A percentile compares a stretch with the other conserved stretches of the same genome.
phyloP scores from a whole-genome alignment of 2,113 vertebrate genomes.

The Ibidorhyncha struthersii region DNA sequence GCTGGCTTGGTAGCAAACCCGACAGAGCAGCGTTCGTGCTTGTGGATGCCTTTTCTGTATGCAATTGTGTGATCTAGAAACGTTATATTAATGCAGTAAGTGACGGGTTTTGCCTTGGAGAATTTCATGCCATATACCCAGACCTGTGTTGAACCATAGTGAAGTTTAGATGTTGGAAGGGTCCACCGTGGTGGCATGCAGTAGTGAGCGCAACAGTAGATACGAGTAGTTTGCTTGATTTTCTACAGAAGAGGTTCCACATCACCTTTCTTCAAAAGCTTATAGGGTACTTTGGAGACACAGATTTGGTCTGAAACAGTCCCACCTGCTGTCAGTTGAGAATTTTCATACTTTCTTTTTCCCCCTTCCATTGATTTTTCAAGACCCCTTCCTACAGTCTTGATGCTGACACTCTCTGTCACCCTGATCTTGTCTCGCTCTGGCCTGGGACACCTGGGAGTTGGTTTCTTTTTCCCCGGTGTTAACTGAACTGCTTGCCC shows the following conservation, averaged over 20 bases:
- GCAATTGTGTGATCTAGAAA: neutral
- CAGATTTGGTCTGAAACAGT: neutral
- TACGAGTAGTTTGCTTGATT: neutral
- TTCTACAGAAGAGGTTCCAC: neutral
- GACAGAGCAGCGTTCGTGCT: neutral
- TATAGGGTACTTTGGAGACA: neutral
- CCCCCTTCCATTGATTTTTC: neutral
- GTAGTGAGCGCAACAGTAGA: neutral
- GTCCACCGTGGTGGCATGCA: neutral
- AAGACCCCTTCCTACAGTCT: neutral
- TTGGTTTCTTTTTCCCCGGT: neutral
- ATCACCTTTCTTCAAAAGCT: neutral
- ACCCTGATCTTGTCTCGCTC: neutral
- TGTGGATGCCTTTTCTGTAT: neutral
- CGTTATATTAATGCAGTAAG: neutral
- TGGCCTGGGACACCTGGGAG: neutral
- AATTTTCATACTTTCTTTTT: neutral
- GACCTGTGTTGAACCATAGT: neutral
- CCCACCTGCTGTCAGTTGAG: neutral
- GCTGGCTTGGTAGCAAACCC: neutral
- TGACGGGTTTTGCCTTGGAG: neutral
- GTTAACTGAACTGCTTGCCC: neutral
- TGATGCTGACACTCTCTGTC: neutral
- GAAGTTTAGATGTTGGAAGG: neutral
- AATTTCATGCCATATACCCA: neutral